phyloP scores from a whole-genome alignment of 2,888 invertebrate species.

The Petrolisthes cinctipes region DNA sequence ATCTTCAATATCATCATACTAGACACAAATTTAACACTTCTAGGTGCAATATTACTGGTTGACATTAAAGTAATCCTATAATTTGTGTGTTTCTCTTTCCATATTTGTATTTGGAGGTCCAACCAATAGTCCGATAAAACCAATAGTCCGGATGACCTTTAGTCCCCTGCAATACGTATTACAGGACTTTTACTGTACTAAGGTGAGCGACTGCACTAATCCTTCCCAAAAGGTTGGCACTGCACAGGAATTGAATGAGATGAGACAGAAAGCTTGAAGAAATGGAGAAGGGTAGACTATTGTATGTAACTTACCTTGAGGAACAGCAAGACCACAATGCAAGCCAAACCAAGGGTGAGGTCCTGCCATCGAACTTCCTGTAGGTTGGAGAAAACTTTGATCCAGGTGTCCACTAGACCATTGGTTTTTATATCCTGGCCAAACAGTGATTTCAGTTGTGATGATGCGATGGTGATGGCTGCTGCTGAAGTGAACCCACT shows the following conservation, averaged over 20 bases:
- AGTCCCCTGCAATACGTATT: too few species aligned
- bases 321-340: slow-evolving; percentile 80
- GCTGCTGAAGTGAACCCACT: slow-evolving; percentile 89
- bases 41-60: neutral
- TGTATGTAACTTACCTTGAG: slow-evolving; percentile 77
- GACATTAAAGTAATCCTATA: too few species aligned
- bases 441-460: slow-evolving; percentile 81
- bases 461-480: slow-evolving; percentile 84
- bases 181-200: too few species aligned
- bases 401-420: slow-evolving; percentile 78
- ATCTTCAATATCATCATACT: too few species aligned
- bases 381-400: slow-evolving; percentile 78
- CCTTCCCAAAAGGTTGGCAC: neutral
- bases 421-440: slow-evolving; percentile 68
- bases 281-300: too few species aligned
- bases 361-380: slow-evolving; percentile 79
- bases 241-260: neutral
- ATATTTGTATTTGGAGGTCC: too few species aligned
- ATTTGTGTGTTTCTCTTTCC: too few species aligned
- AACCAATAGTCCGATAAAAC: too few species aligned
- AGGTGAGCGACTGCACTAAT: neutral
- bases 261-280: too few species aligned
- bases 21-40: too few species aligned
- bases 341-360: slow-evolving; percentile 79
- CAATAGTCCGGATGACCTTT: neutral